phyloP scores from a whole-genome alignment of 1,140 invertebrate species.

The Zaprionus tsacasi region DNA sequence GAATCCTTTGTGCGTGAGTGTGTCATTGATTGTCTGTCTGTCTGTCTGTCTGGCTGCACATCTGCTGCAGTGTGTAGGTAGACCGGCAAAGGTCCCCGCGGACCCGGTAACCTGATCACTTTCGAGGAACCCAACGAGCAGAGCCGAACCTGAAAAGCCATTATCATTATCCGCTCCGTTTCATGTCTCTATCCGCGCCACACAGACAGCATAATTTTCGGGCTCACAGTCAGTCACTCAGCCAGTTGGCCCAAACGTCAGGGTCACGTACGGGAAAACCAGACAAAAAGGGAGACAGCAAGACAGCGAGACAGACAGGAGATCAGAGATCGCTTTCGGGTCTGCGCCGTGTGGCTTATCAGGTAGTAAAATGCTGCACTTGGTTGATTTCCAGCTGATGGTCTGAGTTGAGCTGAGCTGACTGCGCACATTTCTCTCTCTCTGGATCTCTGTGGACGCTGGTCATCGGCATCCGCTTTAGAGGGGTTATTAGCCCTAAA shows the following conservation, averaged over 20 bases:
- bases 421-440: constrained; percentile 1
- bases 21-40: constrained; percentile 38
- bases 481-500: constrained; percentile 69
- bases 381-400: constrained; percentile 67
- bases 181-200: constrained; percentile 74
- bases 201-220: constrained; percentile 58
- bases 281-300: constrained; percentile 19
- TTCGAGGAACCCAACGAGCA: constrained; percentile 59
- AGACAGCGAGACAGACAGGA: constrained; percentile 27
- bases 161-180: constrained; percentile 77
- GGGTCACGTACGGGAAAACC: constrained; percentile 58
- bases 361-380: constrained; percentile 77
- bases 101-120: constrained; percentile 68
- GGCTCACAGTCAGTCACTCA: constrained; percentile 17
- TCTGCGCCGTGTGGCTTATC: constrained; percentile 59
- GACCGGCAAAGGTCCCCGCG: constrained; percentile 15
- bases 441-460: constrained; percentile 3
- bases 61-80: constrained; percentile 48
- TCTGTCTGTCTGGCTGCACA: constrained; percentile 17
- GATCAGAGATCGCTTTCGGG: constrained; percentile 51
- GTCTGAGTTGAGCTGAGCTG: constrained; percentile 16
- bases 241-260: constrained; percentile 21
- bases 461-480: constrained; percentile 36
- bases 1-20: constrained; percentile 16
- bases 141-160: constrained; percentile 57